Evolutionary conservation across 2,888 invertebrate genomes (phyloP).

Genomic region (Ornithoptera priamus): DNA sequence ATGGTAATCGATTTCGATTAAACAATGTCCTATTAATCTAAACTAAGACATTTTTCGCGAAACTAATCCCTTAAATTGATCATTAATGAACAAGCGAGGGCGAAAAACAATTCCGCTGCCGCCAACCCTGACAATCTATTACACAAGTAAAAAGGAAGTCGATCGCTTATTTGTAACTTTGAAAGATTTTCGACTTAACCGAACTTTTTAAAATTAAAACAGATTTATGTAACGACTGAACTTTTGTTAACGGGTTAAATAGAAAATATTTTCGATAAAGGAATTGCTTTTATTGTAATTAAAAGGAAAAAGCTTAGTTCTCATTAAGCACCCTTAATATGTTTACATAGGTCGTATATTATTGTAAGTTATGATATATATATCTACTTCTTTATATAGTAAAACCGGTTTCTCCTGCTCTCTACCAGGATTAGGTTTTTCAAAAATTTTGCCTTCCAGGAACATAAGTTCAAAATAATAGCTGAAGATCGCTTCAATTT

Average conservation of each 20-base stretch:
- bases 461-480: no score
- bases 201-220: slow-evolving; percentile 26
- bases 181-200: slow-evolving; percentile 23
- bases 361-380: no score
- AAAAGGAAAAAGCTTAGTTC: no score
- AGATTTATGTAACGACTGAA: slow-evolving; percentile 27
- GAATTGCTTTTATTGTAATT: no score
- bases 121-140: slow-evolving; percentile 19
- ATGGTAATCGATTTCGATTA: slow-evolving; percentile 9
- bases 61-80: neutral
- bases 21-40: slow-evolving; percentile 1
- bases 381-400: no score
- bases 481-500: no score
- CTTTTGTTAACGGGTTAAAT: slow-evolving; percentile 20
- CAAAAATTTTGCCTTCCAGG: no score
- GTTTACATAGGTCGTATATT: no score
- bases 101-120: slow-evolving; percentile 18
- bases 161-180: slow-evolving; percentile 22
- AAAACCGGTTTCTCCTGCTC: no score
- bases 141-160: slow-evolving; percentile 22
- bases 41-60: slow-evolving; percentile 9
- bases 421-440: no score
- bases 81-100: slow-evolving; percentile 2
- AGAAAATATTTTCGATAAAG: slow-evolving; percentile 7
- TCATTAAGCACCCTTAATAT: no score